Base-by-base conservation (phyloP, 2,888 invertebrate species). In the Cheilosia grossa region DNA sequence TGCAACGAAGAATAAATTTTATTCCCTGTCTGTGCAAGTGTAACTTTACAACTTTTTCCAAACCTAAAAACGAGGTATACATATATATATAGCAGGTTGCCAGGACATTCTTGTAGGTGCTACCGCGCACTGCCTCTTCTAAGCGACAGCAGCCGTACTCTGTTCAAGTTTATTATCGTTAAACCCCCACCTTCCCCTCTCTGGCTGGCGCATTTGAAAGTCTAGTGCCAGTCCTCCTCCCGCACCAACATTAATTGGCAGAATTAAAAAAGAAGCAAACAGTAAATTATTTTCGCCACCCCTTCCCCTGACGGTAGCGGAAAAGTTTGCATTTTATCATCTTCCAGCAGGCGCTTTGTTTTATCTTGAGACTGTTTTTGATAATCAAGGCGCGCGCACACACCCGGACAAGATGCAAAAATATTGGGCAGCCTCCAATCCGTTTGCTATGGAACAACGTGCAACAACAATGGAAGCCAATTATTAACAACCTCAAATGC, bases 1-100 rank as follows among this genome's bases (percentile, higher is more conserved):
- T 81, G 70, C 85, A 77, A 81, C 70, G 67, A 56, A 81, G 81
- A 40, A 81, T 85, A 85, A 85, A 85, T 85, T 85, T 85, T 85
- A 85, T 75, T 85, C 66, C 56, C 61, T 81, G 72, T 72, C 75
- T 81, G 75, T 81, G 51, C 51, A 85, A 81, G 70, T 75, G 85
- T 85, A 77, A 77, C 81, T 85, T 85, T 81, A 72, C 63, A 80
- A 81, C 75, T 74, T 69, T 80, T 59, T 40, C 51, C 59, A 58
- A 58, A 51, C 27, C 51, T 42, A 56, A 66, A 66, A 78, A 72
- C 6, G 27, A 27, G 27, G 6, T 27, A 7, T 27, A 37, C 33
- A 9, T 10, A 10, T 10, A 33, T 21, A 24, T 17, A 2, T 24
- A 51, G 24, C 13, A 19, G 27, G 27, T 27, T 27, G 27, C 64